phyloP scores from a whole-genome alignment of 2,797 vertebrate species.

The Falco cherrug region DNA sequence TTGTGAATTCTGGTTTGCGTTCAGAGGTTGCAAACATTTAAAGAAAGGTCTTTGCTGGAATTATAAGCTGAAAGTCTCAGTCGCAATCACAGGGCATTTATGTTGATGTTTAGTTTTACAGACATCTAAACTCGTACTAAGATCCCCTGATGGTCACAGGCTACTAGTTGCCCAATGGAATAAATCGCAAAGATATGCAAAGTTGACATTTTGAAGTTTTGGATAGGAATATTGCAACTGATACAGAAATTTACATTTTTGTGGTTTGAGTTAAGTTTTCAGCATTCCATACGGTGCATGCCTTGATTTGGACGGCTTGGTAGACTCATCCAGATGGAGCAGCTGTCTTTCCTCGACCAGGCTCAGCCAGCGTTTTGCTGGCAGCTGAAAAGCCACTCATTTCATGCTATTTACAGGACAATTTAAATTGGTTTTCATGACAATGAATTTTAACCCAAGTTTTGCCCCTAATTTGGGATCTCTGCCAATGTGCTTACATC shows the following conservation, averaged over 20 bases:
- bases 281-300: neutral
- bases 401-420: neutral
- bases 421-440: neutral
- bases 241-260: neutral
- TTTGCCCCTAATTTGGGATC: neutral
- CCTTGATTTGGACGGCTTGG: neutral
- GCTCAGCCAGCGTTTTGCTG: neutral
- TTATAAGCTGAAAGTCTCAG: neutral
- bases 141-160: neutral
- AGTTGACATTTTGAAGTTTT: neutral
- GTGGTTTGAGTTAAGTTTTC: neutral
- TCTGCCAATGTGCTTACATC: neutral
- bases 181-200: neutral
- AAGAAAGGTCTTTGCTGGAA: neutral
- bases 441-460: neutral
- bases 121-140: neutral
- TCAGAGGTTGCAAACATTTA: neutral
- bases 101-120: neutral
- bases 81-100: neutral
- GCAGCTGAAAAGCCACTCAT: neutral
- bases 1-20: neutral
- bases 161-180: neutral
- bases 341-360: neutral
- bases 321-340: neutral
- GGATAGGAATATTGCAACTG: neutral